Percentiles rank a stretch among this genome's conserved stretches.
Evolutionary conservation across 1,140 invertebrate species (phyloP).

Genomic region (Spodoptera frugiperda): DNA sequence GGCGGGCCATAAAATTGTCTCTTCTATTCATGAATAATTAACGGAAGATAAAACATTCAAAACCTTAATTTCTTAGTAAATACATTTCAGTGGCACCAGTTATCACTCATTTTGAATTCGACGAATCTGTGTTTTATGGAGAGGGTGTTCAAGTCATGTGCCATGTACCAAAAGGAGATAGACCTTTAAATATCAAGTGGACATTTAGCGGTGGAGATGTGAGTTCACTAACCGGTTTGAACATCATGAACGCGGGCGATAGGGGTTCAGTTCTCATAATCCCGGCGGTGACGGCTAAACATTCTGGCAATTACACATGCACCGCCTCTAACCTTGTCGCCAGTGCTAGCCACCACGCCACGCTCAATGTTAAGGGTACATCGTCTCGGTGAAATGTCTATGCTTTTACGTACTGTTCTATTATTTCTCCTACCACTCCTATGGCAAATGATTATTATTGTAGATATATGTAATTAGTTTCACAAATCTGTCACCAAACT

Average conservation of each 20-base stretch:
- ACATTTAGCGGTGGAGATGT: constrained; percentile 87
- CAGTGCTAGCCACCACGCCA: constrained; percentile 89
- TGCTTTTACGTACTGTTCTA: constrained; percentile 71
- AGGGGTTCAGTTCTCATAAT: constrained; percentile 85
- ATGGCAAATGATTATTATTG: constrained; percentile 28
- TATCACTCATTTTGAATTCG: constrained; percentile 82
- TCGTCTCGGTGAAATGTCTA: constrained; percentile 65
- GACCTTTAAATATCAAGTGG: constrained; percentile 89
- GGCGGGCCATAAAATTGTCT: constrained; percentile 73
- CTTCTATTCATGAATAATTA: not conserved
- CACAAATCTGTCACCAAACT: constrained; percentile 31
- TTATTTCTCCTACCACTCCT: constrained; percentile 35
- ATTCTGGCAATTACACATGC: constrained; percentile 93
- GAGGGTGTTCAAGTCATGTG: constrained; percentile 90
- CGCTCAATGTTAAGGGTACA: constrained; percentile 87
- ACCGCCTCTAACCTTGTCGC: constrained; percentile 91
- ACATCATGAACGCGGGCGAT: constrained; percentile 88
- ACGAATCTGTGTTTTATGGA: constrained; percentile 86
- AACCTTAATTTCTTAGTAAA: constrained; percentile 20
- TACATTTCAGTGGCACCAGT: constrained; percentile 82
- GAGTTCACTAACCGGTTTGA: constrained; percentile 81
- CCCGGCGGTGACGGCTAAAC: constrained; percentile 88
- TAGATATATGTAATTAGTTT: constrained; percentile 33
- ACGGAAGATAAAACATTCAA: constrained; percentile 2
- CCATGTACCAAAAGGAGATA: constrained; percentile 90